Percentiles rank a stretch among this genome's conserved stretches.
Conservation (phyloP, 2,888 invertebrate species). For the Euproctis similis region DNA sequence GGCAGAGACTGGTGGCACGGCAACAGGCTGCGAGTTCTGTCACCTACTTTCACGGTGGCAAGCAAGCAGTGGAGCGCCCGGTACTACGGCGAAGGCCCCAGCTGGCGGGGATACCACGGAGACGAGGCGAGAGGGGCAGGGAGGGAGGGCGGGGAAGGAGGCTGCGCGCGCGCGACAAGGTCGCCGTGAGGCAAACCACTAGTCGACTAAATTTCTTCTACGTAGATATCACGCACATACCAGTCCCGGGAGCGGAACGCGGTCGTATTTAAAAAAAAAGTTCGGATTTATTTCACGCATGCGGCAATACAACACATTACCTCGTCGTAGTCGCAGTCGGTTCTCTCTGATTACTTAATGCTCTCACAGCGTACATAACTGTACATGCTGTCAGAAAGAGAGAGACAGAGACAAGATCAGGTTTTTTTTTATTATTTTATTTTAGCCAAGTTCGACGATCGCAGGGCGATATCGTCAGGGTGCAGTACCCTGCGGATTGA, state of each 20-base stretch:
- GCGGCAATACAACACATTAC: conserved; percentile 74
- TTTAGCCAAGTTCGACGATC: conserved; percentile 63
- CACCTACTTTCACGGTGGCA: conserved; percentile 67
- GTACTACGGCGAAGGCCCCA: conserved; percentile 18
- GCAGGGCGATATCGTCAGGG: conserved; percentile 46
- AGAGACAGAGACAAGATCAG: conserved; percentile 67
- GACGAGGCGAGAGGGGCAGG: conserved; percentile 3
- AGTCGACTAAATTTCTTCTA: conserved; percentile 67
- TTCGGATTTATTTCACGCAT: conserved; percentile 74
- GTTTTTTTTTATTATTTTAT: no score
- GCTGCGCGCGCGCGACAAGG: conserved; percentile 55
- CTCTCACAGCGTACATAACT: conserved; percentile 64
- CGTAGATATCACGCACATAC: conserved; percentile 61
- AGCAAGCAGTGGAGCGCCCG: conserved; percentile 36
- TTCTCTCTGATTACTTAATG: conserved; percentile 74
- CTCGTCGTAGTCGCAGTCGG: conserved; percentile 65
- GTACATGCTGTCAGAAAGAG: no score
- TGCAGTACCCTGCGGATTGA: conserved; percentile 30
- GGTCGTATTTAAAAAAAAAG: conserved; percentile 69
- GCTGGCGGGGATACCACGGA: conserved; percentile 20
- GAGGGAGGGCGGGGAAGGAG: conserved; percentile 25
- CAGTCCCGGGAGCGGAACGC: conserved; percentile 61
- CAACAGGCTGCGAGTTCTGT: conserved; percentile 36
- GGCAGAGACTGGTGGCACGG: conserved; percentile 37
- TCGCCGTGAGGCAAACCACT: conserved; percentile 74